Evolutionary conservation across 2,888 invertebrate species (phyloP).

Genomic region (Aquatica leii): DNA sequence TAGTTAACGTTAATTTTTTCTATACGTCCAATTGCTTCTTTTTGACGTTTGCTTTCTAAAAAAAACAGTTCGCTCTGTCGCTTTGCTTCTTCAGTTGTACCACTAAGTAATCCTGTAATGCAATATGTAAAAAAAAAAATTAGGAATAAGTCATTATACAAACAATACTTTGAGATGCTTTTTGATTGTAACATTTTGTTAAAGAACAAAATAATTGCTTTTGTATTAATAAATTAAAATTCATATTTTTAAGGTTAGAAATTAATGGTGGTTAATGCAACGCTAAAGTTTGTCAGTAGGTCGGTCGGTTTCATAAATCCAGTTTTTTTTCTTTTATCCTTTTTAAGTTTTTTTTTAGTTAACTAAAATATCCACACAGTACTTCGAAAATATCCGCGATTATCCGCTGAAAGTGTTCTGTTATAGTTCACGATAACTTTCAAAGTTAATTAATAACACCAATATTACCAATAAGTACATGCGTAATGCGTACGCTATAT

Average conservation of each 20-base stretch:
- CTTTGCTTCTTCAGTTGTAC: conserved; percentile 56
- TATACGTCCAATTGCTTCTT: conserved; percentile 78
- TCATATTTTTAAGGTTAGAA: background rate
- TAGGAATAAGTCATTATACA: background rate
- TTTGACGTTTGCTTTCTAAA: conserved; percentile 78
- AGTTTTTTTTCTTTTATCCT: no score
- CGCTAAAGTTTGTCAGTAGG: no score
- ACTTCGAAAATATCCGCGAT: no score
- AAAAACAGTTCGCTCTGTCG: conserved; percentile 77
- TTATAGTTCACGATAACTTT: no score
- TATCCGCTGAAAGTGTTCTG: no score
- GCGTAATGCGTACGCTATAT: no score
- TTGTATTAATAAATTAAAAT: background rate
- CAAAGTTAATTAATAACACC: no score
- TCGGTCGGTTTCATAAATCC: no score
- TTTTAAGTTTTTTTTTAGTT: no score
- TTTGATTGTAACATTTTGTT: no score
- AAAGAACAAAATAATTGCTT: background rate
- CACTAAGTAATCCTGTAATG: conserved; percentile 43
- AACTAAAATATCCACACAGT: no score
- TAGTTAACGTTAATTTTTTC: conserved; percentile 92
- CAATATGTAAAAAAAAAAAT: background rate
- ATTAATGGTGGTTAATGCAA: background rate
- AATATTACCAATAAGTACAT: no score
- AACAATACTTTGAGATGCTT: background rate